Evolutionary conservation across 2,888 invertebrate species (phyloP).

Genomic region (Ariolimax columbianus): DNA sequence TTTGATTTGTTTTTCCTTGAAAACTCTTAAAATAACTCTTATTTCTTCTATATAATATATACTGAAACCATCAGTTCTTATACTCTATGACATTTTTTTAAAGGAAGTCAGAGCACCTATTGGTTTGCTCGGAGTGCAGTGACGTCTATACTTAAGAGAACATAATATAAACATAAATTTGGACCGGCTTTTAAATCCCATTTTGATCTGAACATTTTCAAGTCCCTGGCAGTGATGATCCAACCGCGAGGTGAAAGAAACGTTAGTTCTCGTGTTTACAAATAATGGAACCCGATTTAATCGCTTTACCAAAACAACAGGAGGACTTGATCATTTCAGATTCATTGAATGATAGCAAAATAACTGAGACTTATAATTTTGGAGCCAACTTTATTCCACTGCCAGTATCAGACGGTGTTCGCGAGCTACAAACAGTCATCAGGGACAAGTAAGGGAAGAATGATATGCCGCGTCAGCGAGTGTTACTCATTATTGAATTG

Average conservation of each 20-base stretch:
- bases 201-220: neutral
- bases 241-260: slow-evolving; percentile 29
- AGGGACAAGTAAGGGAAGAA: slow-evolving; percentile 78
- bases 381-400: slow-evolving; percentile 70
- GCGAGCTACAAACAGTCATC: slow-evolving; percentile 80
- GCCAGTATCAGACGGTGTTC: slow-evolving; percentile 74
- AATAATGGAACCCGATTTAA: slow-evolving; percentile 69
- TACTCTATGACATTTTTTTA: too few relatives aligned
- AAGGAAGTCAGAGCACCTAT: too few relatives aligned
- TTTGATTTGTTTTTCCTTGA: too few relatives aligned
- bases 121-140: too few relatives aligned
- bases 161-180: neutral
- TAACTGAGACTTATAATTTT: slow-evolving; percentile 74
- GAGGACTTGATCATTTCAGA: slow-evolving; percentile 36
- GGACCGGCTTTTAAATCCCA: neutral
- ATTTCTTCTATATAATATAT: too few relatives aligned
- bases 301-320: slow-evolving; percentile 39
- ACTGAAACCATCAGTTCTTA: too few relatives aligned
- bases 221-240: neutral
- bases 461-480: slow-evolving; percentile 16
- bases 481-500: neutral
- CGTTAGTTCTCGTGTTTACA: slow-evolving; percentile 38
- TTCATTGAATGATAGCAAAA: neutral
- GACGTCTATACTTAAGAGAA: too few relatives aligned
- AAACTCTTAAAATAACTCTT: too few relatives aligned